phyloP scores from a whole-genome alignment of 2,797 vertebrate species.

The Thunnus albacares region DNA sequence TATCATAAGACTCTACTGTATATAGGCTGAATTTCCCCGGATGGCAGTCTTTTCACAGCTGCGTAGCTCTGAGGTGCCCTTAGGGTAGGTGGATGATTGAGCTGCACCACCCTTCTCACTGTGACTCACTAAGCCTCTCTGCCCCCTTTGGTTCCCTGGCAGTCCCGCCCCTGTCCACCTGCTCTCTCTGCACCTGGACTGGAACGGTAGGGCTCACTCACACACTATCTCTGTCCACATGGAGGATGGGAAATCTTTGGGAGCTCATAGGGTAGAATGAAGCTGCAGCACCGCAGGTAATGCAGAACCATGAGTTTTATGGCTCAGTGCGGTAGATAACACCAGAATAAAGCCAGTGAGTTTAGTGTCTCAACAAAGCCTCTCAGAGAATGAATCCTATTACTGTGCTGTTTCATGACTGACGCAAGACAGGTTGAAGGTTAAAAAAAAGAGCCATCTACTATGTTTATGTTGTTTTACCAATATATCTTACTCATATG shows the following conservation, averaged over 20 bases:
- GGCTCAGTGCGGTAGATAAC: slow-evolving; percentile 35
- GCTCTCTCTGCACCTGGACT: slow-evolving; percentile 67
- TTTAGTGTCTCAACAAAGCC: slow-evolving; percentile 32
- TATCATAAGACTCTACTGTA: slow-evolving; percentile 38
- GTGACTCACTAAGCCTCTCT: slow-evolving; percentile 69
- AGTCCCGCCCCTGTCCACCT: slow-evolving; percentile 61
- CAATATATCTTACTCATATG: slow-evolving; percentile 54
- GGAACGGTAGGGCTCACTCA: slow-evolving; percentile 33
- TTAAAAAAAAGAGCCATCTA: neutral
- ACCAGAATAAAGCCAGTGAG: slow-evolving; percentile 30
- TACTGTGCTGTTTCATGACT: slow-evolving; percentile 16
- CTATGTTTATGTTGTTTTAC: slow-evolving; percentile 31
- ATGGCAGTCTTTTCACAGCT: slow-evolving; percentile 70
- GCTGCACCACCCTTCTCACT: slow-evolving; percentile 68
- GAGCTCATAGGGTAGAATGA: slow-evolving; percentile 41
- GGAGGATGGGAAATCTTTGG: slow-evolving; percentile 40
- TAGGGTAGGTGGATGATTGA: slow-evolving; percentile 74
- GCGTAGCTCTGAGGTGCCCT: slow-evolving; percentile 62
- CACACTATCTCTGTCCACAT: slow-evolving; percentile 31
- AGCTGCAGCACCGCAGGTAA: slow-evolving; percentile 44
- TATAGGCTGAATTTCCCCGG: slow-evolving; percentile 51
- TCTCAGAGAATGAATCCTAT: slow-evolving; percentile 28
- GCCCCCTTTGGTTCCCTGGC: slow-evolving; percentile 56
- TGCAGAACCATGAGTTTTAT: slow-evolving; percentile 33
- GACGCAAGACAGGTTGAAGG: slow-evolving; percentile 1